phyloP scores from a whole-genome alignment of 1,140 invertebrate species.

The Colletes gigas region DNA sequence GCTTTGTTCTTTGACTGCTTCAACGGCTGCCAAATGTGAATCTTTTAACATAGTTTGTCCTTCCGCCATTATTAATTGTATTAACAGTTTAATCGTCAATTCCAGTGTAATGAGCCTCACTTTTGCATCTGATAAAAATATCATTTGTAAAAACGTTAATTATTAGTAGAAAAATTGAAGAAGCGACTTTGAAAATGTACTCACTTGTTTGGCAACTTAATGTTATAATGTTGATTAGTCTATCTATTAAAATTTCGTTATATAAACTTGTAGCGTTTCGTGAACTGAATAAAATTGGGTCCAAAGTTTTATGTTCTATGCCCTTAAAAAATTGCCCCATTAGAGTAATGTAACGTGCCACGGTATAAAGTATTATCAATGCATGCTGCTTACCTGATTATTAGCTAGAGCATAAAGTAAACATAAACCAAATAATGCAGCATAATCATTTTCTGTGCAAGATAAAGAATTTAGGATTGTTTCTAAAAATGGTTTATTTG shows the following conservation, averaged over 20 bases:
- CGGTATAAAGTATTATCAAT: background rate
- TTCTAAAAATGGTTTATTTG: conserved; percentile 92
- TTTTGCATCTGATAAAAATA: conserved; percentile 83
- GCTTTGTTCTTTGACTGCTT: conserved; percentile 92
- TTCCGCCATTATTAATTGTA: conserved; percentile 81
- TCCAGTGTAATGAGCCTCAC: conserved; percentile 96
- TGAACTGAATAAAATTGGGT: conserved; percentile 83
- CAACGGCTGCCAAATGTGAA: conserved; percentile 83
- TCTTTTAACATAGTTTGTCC: conserved; percentile 80
- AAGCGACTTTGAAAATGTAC: conserved; percentile 58
- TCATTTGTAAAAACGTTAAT: conserved; percentile 16
- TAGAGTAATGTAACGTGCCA: conserved; percentile 22
- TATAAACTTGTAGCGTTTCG: conserved; percentile 82
- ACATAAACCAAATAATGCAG: conserved; percentile 94
- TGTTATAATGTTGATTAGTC: conserved; percentile 89
- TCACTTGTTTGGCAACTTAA: conserved; percentile 91
- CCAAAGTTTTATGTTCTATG: conserved; percentile 87
- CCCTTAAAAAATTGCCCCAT: conserved; percentile 81
- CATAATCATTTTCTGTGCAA: conserved; percentile 96
- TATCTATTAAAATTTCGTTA: conserved; percentile 89
- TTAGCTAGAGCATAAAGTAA: conserved; percentile 96
- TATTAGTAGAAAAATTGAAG: background rate
- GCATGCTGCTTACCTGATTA: conserved; percentile 89
- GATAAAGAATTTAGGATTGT: conserved; percentile 92
- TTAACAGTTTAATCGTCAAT: conserved; percentile 90